Evolutionary conservation across 2,113 vertebrate genomes (phyloP), one percentile per base, ranked within the genome.

Genomic region (Percina caprodes): DNA sequence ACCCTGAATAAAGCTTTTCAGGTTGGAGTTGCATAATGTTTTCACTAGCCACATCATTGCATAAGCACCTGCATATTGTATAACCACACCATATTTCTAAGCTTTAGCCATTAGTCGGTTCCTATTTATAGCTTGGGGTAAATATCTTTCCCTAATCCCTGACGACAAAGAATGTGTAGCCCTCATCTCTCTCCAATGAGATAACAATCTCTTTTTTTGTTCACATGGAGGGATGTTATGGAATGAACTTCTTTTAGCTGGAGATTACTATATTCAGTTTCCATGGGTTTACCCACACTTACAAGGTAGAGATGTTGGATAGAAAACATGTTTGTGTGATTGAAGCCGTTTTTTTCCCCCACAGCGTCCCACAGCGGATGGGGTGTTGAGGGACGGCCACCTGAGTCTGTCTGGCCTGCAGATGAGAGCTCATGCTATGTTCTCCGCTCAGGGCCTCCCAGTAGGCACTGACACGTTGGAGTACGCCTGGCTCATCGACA

Each of bases 351-450:
- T 2, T 70, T 69, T 73, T 8, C 60, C 78, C 39, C 78, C 39
- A 61, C 94, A 99, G 98, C 94, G 98, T 26, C 97, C 98, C 1
- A 89, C 97, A 2, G 94, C 95, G 61, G 98, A 99, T 11, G 97
- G 97, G 46, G 96, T 96, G 33, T 94, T 99, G 59, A 94, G 97
- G 79, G 98, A 99, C 52, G 98, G 98, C 18, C 97, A 99, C 90
- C 95, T 99, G 79, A 98, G 94, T 90, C 94, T 99, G 80, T 98
- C 98, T 0, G 98, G 98, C 21, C 94, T 99, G 81, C 98, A 99
- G 95, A 93, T 99, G 92, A 95, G 98, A 6, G 98, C 98, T 23
- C 98, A 99, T 0, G 98, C 98, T 48, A 99, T 99, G 98, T 99
- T 99, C 85, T 99, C 98, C 0, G 96, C 96, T 0, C 97, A 99